Base-by-base conservation (phyloP, 2,113 vertebrate species). In the Origma solitaria region DNA sequence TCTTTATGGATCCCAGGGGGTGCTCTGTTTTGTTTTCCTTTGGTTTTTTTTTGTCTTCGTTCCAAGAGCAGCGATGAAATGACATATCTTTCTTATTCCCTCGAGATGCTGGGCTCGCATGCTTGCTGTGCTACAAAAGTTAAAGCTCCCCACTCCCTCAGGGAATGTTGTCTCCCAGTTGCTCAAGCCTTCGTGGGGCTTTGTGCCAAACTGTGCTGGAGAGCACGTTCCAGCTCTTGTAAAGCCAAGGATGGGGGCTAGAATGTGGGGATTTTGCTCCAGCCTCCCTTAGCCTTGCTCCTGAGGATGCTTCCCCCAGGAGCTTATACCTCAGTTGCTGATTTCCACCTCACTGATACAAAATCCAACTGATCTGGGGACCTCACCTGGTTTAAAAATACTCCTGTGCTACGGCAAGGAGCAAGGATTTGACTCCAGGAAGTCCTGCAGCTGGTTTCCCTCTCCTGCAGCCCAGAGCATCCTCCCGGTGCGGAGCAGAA, bases 21-120 rank as follows among this genome's bases (percentile, higher is more conserved):
- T 83, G 72, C 72, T 93, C 94, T 94, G 86, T 92, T 95, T 96
- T 97, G 92, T 93, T 94, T 96, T 90, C 86, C 72, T 71, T 78
- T 81, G 88, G 38, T 84, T 95, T 97, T 44, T n/a, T 42, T 90
- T 88, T 92, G 94, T 96, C 82, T 86, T 42, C 0, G 1, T 88
- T 94, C 88, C 92, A 95, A 92, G 94, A 92, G 10, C 78, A 28
- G 84, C 6, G 44, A 90, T 61, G 82, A 91, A 89, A 94, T 88
- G 91, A 92, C 75, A 47, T 83, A 57, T 92, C 76, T 86, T 38
- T 16, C 88, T 93, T 64, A 35, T 91, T 97, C 94, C 94, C 88
- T 60, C 13, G 85, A 83, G 92, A 95, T 51, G 33, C 68, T 44
- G 54, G 21, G 5, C 69, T 92, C 77, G 69, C 72, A 68, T 47